Conservation (phyloP, 1,140 invertebrate species). For the Aricia agestis region DNA sequence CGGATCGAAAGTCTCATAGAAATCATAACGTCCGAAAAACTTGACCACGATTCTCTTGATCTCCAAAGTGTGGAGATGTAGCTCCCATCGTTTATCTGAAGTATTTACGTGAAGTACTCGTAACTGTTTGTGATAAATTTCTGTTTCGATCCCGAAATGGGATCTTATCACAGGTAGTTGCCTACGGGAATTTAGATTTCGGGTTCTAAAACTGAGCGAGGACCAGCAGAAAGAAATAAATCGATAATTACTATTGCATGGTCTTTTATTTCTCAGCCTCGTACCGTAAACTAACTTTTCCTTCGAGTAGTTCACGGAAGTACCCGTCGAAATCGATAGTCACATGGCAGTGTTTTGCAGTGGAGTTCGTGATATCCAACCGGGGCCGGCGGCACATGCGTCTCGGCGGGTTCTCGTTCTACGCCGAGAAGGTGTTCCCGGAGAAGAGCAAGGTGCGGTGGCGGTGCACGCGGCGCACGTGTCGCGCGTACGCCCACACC, state of each 20-base stretch:
- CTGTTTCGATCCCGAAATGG: too few species aligned
- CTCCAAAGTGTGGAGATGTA: slow-evolving; percentile 1
- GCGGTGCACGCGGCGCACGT: slow-evolving; percentile 73
- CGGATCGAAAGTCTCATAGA: slow-evolving; percentile 65
- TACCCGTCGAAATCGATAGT: slow-evolving; percentile 40
- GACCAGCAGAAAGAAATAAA: background rate
- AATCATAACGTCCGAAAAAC: slow-evolving; percentile 36
- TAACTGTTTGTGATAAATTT: background rate
- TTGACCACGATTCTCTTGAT: slow-evolving; percentile 22
- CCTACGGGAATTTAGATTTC: too few species aligned
- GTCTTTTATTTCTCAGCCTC: background rate
- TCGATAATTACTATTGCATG: background rate
- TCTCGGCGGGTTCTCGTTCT: slow-evolving; percentile 71
- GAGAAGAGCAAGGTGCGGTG: slow-evolving; percentile 74
- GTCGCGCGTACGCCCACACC: slow-evolving; percentile 72
- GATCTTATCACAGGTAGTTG: too few species aligned
- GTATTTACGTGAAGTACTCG: too few species aligned
- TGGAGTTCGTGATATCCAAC: slow-evolving; percentile 75
- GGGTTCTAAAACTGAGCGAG: too few species aligned
- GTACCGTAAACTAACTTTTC: background rate
- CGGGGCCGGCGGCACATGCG: slow-evolving; percentile 71
- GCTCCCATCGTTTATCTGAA: too few species aligned
- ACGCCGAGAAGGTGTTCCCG: slow-evolving; percentile 73
- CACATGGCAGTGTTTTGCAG: slow-evolving; percentile 59
- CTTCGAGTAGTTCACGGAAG: background rate